Conservation (phyloP, 2,888 invertebrate genomes). For the Tinea trinotella region DNA sequence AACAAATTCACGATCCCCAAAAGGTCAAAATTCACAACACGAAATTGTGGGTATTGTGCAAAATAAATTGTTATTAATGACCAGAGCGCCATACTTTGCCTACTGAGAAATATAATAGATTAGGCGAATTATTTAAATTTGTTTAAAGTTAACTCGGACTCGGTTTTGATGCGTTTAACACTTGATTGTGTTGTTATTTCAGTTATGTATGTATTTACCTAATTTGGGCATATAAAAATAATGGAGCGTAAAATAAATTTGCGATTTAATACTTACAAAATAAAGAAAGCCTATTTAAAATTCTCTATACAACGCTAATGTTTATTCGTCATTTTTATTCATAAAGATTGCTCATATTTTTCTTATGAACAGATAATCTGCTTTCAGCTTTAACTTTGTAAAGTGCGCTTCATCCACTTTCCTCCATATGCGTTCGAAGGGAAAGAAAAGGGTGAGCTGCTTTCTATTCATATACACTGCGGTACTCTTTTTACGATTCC, state of each 20-base stretch:
- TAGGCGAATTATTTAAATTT: not conserved
- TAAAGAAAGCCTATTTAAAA: not conserved
- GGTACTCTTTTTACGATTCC: constrained; percentile 68
- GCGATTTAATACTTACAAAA: not conserved
- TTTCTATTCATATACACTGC: constrained; percentile 60
- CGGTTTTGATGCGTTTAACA: not conserved
- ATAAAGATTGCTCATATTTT: constrained; percentile 30
- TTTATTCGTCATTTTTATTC: constrained; percentile 18
- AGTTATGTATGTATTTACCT: not conserved
- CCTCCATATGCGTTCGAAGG: constrained; percentile 51
- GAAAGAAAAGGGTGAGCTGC: constrained; percentile 54
- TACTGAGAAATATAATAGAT: constrained; percentile 4
- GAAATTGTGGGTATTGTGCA: constrained; percentile 61
- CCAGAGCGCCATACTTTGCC: constrained; percentile 25
- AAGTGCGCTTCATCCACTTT: constrained; percentile 39
- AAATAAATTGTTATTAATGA: constrained; percentile 72
- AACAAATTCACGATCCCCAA: constrained; percentile 62
- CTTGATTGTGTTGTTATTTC: not conserved
- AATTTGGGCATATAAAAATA: too few species aligned
- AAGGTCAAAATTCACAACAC: constrained; percentile 54
- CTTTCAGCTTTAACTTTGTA: constrained; percentile 54
- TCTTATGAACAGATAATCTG: constrained; percentile 49
- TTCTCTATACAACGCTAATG: not conserved
- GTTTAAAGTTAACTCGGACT: not conserved
- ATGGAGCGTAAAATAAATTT: too few species aligned